phyloP scores from a whole-genome alignment of 2,888 invertebrate species.

The Eupeodes luniger region DNA sequence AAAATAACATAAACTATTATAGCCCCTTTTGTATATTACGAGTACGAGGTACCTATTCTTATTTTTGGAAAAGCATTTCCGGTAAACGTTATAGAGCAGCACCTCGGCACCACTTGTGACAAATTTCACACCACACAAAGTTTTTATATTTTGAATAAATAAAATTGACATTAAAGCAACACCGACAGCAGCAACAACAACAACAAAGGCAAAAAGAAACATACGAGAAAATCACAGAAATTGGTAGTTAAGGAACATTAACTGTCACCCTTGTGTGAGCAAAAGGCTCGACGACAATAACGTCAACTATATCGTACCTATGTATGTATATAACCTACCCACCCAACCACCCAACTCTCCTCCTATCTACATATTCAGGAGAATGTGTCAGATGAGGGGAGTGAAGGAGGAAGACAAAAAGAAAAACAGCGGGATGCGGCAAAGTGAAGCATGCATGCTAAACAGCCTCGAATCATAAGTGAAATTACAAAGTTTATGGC shows the following conservation, averaged over 20 bases:
- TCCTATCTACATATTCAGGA: neutral
- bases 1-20: conserved; percentile 63
- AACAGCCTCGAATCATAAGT: conserved; percentile 74
- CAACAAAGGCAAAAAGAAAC: conserved; percentile 3
- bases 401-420: neutral
- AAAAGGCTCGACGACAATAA: conserved; percentile 29
- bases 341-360: too few species aligned
- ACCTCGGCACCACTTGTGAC: conserved; percentile 67
- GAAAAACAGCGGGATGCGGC: conserved; percentile 18
- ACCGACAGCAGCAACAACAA: neutral
- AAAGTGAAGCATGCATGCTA: conserved; percentile 73
- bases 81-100: conserved; percentile 15
- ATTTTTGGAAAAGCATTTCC: conserved; percentile 36
- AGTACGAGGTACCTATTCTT: neutral
- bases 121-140: conserved; percentile 73
- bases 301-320: neutral
- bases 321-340: too few species aligned
- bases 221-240: conserved; percentile 69
- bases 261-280: conserved; percentile 55
- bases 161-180: conserved; percentile 58
- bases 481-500: conserved; percentile 75
- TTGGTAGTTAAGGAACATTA: conserved; percentile 68
- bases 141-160: conserved; percentile 71
- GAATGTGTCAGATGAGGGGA: conserved; percentile 13
- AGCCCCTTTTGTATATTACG: neutral